phyloP scores from a whole-genome alignment of 1,140 invertebrate species.

The Goniozus legneri region DNA sequence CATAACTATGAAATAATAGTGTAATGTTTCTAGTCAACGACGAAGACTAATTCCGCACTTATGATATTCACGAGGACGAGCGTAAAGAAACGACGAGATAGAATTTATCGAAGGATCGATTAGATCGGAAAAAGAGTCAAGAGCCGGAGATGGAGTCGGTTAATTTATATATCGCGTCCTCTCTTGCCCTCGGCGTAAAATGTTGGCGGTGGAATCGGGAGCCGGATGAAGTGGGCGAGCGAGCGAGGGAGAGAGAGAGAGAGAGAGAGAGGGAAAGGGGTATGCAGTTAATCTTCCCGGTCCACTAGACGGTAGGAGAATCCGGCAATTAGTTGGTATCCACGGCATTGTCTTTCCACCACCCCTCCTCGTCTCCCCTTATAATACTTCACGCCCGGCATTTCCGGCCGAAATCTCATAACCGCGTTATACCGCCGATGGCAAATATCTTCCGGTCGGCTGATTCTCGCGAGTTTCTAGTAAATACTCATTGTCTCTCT shows the following conservation, averaged over 20 bases:
- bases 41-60: no score
- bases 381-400: slow-evolving; percentile 26
- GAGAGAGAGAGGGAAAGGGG: slow-evolving; percentile 14
- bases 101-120: no score
- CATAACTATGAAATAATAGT: no score
- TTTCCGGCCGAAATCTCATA: slow-evolving; percentile 20
- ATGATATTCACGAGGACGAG: no score
- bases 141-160: background rate
- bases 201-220: slow-evolving; percentile 16
- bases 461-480: no score
- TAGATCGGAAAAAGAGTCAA: background rate
- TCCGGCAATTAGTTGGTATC: slow-evolving; percentile 49
- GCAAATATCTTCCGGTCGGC: slow-evolving; percentile 18
- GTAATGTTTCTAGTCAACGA: no score
- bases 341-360: slow-evolving; percentile 40
- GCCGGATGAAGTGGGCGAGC: background rate
- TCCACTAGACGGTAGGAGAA: slow-evolving; percentile 44
- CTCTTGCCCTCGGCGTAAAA: slow-evolving; percentile 17
- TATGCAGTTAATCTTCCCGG: slow-evolving; percentile 46
- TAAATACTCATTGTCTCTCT: background rate
- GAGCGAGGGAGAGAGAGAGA: background rate
- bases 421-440: slow-evolving; percentile 15
- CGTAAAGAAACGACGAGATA: no score
- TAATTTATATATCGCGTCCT: background rate
- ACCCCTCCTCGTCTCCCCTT: slow-evolving; percentile 11